These are phyloP conservation scores for Melanostigma gelatinosum DNA, from an alignment of 2,113 vertebrate species.

Conservation along the genomic window DNA sequence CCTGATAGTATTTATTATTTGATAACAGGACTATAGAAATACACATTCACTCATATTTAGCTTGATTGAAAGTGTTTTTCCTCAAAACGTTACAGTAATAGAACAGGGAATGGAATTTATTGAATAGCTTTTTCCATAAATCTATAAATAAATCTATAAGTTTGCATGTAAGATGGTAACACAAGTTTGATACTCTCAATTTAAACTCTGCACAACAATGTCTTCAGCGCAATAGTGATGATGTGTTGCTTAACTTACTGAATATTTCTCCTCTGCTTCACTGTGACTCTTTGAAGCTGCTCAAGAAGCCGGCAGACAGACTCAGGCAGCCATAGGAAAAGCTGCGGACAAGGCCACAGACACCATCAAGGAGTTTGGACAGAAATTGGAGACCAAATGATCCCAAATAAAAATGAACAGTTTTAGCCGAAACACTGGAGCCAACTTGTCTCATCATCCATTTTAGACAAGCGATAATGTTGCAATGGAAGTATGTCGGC, in stretches of 20 bases:
- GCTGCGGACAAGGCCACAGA: slow-evolving; percentile 79
- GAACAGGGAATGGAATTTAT: background rate
- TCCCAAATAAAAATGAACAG: slow-evolving; percentile 14
- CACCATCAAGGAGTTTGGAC: slow-evolving; percentile 82
- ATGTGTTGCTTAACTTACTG: background rate
- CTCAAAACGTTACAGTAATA: background rate
- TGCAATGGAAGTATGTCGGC: slow-evolving; percentile 17
- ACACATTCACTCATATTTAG: background rate
- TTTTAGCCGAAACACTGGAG: slow-evolving; percentile 9
- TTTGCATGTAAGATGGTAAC: background rate
- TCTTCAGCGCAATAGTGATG: background rate
- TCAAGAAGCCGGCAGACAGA: slow-evolving; percentile 80
- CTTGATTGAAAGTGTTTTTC: background rate
- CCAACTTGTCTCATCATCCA: slow-evolving; percentile 24
- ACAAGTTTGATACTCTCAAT: background rate
- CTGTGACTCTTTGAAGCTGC: slow-evolving; percentile 71
- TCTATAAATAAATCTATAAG: too few relatives aligned
- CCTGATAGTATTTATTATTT: background rate
- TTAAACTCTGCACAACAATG: background rate
- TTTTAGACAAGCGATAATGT: slow-evolving; percentile 20
- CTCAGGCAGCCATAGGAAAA: slow-evolving; percentile 76
- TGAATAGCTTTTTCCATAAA: background rate
- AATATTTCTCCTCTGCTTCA: slow-evolving; percentile 27
- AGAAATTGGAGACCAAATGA: slow-evolving; percentile 80
- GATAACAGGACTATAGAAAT: background rate